Evolutionary conservation across 2,113 vertebrate genomes (phyloP), one percentile per base, ranked within the genome.

Genomic region (Alaudala cheleensis): DNA sequence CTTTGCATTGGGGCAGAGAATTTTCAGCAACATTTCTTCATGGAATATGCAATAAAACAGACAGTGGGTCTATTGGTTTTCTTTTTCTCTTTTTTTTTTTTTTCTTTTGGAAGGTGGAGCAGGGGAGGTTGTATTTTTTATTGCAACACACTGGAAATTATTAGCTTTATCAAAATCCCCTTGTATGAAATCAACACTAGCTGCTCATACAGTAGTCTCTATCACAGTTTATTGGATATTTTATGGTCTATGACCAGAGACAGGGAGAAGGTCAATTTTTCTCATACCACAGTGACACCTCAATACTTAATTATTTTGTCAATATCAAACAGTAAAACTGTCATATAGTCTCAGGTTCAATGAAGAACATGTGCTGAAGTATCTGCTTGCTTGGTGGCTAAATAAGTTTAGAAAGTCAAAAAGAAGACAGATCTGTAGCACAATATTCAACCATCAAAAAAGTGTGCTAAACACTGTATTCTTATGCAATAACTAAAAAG

Each of bases 101-200:
- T 15, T 39, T 39, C 49, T 13, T 18, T 2, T 3, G 37, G 37
- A 37, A 7, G 3, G 6, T 10, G 3, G 1, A 0, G 2, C 37
- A 37, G 1, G 11, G 19, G 31, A 21, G 31, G 4, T 26, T 73
- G 22, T 14, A 45, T 40, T 66, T 25, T 81, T 37, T 50, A 37
- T 18, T 5, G 1, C 16, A 64, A 57, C 25, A 44, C 14, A 16
- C 17, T 80, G 44, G 31, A 62, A 78, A 71, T 42, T 18, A 45
- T 29, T 31, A 19, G 2, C 15, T 76, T 83, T 83, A 81, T 84
- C 31, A 42, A 87, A 89, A 70, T 73, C 9, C 4, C 2, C 3
- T 11, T 71, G 14, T 62, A 79, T 8, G 11, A 79, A 89, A 56
- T 44, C 29, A 42, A 56, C 16, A 33, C 19, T 89, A 47, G 19